Base-by-base conservation (phyloP, 2,888 invertebrate species). In the Epinotia bilunana region DNA sequence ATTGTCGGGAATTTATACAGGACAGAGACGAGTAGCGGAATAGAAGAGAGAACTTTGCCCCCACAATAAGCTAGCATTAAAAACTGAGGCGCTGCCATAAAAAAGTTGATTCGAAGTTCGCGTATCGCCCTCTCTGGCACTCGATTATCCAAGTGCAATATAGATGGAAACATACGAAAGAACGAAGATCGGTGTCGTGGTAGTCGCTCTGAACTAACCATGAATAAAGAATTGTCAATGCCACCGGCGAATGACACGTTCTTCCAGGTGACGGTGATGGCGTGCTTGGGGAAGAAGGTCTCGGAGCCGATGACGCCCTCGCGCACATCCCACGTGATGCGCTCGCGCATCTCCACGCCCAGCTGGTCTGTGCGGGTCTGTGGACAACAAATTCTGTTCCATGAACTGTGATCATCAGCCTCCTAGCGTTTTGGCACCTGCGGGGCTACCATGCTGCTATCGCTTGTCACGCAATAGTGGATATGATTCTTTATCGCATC, bases 241-340 rank as follows among this genome's bases (percentile, higher is more conserved):
- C 98, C 98, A 70, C 98, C 98, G 84, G 97, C 96, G 87, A 98
- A 98, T 0, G 98, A 97, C 91, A 99, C 97, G 90, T 99, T 99
- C 89, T 98, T 98, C 99, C 99, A 99, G 0, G 99, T 99, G 73
- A 98, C 95, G 77, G 98, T 97, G 76, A 98, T 94, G 3, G 97
- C 98, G 86, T 98, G 98, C 86, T 98, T 98, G 0, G 99, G 98
- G 80, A 96, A 95, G 91, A 99, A 99, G 2, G 97, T 96, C 61
- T 98, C 97, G 0, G 98, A 96, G 0, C 99, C 99, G 39, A 98
- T 97, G 28, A 99, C 98, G 12, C 98, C 98, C 81, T 97, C 96
- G 63, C 98, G 95, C 76, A 98, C 96, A 85, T 98, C 98, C 98
- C 98, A 98, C 82, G 96, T 97, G 1, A 98, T 84, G 70, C 98